These are phyloP conservation scores for Crenichthys baileyi DNA, from an alignment of 2,797 vertebrate species.

Conservation along the genomic window DNA sequence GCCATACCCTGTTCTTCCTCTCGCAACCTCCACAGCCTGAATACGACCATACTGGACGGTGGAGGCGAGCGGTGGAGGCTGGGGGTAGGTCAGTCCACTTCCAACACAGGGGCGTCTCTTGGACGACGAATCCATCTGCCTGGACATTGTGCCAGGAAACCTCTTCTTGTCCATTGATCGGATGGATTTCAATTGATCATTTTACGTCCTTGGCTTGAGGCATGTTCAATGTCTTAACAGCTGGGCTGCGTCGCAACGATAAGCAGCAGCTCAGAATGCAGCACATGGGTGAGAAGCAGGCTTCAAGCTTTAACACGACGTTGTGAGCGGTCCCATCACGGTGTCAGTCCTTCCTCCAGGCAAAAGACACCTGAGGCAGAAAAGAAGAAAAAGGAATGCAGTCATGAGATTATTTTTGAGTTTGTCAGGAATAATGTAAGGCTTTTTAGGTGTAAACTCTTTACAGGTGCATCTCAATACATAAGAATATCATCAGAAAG, in stretches of 20 bases:
- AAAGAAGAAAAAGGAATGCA: slow-evolving; percentile 25
- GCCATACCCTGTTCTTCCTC: slow-evolving; percentile 93
- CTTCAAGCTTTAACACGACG: slow-evolving; percentile 49
- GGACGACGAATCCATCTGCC: slow-evolving; percentile 74
- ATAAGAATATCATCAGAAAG: neutral
- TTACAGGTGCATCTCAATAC: too few relatives aligned
- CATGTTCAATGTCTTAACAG: neutral
- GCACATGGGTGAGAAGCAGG: slow-evolving; percentile 66
- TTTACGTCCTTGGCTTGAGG: slow-evolving; percentile 1
- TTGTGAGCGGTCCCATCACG: slow-evolving; percentile 58
- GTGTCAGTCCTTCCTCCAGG: slow-evolving; percentile 45
- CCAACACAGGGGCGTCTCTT: slow-evolving; percentile 67
- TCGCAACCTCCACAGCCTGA: slow-evolving; percentile 91
- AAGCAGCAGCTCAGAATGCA: slow-evolving; percentile 64
- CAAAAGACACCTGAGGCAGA: slow-evolving; percentile 61
- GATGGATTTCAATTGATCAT: slow-evolving; percentile 39
- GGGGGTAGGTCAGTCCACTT: slow-evolving; percentile 46
- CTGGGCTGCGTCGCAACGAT: slow-evolving; percentile 52
- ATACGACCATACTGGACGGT: slow-evolving; percentile 81
- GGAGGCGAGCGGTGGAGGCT: slow-evolving; percentile 36
- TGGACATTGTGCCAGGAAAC: slow-evolving; percentile 83
- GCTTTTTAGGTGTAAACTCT: too few relatives aligned
- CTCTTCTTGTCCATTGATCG: slow-evolving; percentile 54
- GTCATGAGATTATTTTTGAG: neutral
- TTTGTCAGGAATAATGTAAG: neutral